A percentile compares a stretch with the other conserved stretches of the same genome.
Evolutionary conservation across 1,140 invertebrate genomes (phyloP).

Genomic region (Oryzaephilus surinamensis): DNA sequence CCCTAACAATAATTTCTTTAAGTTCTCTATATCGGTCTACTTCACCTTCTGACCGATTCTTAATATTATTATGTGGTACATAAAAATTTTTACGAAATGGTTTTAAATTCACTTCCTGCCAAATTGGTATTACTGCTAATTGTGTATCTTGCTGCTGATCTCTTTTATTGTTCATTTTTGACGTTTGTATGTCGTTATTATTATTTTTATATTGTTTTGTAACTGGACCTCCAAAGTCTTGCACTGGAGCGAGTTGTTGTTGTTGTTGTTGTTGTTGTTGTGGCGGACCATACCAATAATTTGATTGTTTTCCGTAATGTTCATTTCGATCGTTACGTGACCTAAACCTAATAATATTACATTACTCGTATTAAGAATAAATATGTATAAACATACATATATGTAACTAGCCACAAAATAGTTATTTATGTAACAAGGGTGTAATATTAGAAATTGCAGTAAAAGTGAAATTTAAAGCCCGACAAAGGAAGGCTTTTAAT

Average conservation of each 20-base stretch:
- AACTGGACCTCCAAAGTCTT: slow-evolving; percentile 44
- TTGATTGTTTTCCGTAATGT: slow-evolving; percentile 45
- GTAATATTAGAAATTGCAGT: too few relatives aligned
- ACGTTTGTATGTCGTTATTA: slow-evolving; percentile 19
- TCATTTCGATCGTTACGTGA: slow-evolving; percentile 47
- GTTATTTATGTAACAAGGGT: too few relatives aligned
- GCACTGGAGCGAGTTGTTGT: slow-evolving; percentile 37
- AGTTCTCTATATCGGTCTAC: slow-evolving; percentile 59
- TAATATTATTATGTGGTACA: slow-evolving; percentile 66
- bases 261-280: slow-evolving; percentile 33
- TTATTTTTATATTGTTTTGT: slow-evolving; percentile 51
- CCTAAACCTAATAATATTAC: slow-evolving; percentile 41
- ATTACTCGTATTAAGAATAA: too few relatives aligned
- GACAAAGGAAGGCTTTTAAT: too few relatives aligned
- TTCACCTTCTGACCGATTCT: slow-evolving; percentile 58
- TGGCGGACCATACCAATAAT: slow-evolving; percentile 38
- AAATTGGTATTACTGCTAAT: slow-evolving; percentile 56
- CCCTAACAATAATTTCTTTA: slow-evolving; percentile 80
- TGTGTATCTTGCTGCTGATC: neutral
- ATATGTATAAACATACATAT: too few relatives aligned
- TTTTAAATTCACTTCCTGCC: slow-evolving; percentile 66
- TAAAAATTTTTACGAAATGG: slow-evolving; percentile 91
- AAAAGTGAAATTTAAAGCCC: too few relatives aligned
- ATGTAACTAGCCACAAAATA: too few relatives aligned
- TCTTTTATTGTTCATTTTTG: neutral